Conservation (phyloP, 2,113 vertebrate genomes). For the Myotis lucifugus region DNA sequence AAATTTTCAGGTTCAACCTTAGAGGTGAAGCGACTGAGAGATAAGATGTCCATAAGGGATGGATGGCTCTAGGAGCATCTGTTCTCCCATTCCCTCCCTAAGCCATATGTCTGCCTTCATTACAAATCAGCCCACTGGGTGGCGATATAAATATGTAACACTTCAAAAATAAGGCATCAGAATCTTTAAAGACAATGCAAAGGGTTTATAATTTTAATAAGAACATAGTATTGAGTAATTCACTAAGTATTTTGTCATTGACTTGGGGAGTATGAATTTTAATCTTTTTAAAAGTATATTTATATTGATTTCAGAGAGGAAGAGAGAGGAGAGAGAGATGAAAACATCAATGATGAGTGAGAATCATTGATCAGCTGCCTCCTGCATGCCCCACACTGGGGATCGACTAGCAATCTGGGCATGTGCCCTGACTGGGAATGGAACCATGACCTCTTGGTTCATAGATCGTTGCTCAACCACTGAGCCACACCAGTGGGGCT, state of each 20-base stretch:
- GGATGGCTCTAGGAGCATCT: neutral
- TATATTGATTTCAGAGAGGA: too few relatives aligned
- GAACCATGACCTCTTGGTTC: too few relatives aligned
- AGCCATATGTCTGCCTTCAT: neutral
- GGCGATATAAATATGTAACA: conserved; percentile 64
- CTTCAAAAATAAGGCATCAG: neutral
- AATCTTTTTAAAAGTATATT: neutral
- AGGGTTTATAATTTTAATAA: neutral
- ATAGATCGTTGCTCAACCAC: too few relatives aligned
- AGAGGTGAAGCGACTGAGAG: neutral
- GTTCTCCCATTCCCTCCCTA: neutral
- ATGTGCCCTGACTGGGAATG: too few relatives aligned
- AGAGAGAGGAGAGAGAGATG: too few relatives aligned
- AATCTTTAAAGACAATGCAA: neutral
- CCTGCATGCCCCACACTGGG: too few relatives aligned
- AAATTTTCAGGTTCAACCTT: conserved; percentile 22
- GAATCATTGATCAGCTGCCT: too few relatives aligned
- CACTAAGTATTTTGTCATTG: conserved; percentile 16
- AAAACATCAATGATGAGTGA: too few relatives aligned
- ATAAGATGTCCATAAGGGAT: neutral
- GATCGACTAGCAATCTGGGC: too few relatives aligned
- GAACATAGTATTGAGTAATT: neutral
- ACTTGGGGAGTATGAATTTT: conserved; percentile 24
- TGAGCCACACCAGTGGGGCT: too few relatives aligned
- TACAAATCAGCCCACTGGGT: conserved; percentile 66